Conservation (phyloP, 2,888 invertebrate species). For the Empis stercorea region DNA sequence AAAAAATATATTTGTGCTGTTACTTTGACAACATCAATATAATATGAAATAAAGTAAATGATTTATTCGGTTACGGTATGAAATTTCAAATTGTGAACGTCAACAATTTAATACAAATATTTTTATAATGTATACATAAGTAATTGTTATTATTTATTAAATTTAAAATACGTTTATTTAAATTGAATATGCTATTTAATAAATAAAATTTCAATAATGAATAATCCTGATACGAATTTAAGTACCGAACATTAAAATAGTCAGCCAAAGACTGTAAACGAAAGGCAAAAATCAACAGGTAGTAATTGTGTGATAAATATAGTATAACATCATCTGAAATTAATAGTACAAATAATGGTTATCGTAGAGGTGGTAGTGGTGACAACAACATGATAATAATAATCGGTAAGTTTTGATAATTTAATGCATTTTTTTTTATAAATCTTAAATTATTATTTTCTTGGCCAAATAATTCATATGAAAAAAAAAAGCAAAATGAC, state of each 20-base stretch:
- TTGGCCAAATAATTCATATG: slow-evolving; percentile 4
- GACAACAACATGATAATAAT: slow-evolving; percentile 15
- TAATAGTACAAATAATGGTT: too few relatives aligned
- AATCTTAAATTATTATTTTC: too few relatives aligned
- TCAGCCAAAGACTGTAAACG: background rate
- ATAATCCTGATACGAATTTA: background rate
- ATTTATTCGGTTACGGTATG: slow-evolving; percentile 7
- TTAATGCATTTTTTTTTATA: too few relatives aligned
- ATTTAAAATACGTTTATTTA: slow-evolving; percentile 43
- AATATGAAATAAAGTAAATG: too few relatives aligned
- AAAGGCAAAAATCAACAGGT: too few relatives aligned
- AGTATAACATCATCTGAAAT: slow-evolving; percentile 15
- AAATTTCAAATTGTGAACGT: slow-evolving; percentile 38
- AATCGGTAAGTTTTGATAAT: slow-evolving; percentile 16
- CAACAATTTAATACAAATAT: slow-evolving; percentile 33
- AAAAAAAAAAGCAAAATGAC: background rate
- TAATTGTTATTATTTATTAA: slow-evolving; percentile 32
- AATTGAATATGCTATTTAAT: slow-evolving; percentile 33
- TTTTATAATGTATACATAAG: slow-evolving; percentile 23
- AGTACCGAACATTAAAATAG: too few relatives aligned
- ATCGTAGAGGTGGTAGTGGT: too few relatives aligned
- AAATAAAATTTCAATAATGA: slow-evolving; percentile 20
- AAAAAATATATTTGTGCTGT: too few relatives aligned
- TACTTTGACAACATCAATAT: too few relatives aligned
- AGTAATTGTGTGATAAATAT: background rate